These are phyloP conservation scores for Clarias laeviceps DNA, from an alignment of 2,797 vertebrate species.

Conservation along the genomic window DNA sequence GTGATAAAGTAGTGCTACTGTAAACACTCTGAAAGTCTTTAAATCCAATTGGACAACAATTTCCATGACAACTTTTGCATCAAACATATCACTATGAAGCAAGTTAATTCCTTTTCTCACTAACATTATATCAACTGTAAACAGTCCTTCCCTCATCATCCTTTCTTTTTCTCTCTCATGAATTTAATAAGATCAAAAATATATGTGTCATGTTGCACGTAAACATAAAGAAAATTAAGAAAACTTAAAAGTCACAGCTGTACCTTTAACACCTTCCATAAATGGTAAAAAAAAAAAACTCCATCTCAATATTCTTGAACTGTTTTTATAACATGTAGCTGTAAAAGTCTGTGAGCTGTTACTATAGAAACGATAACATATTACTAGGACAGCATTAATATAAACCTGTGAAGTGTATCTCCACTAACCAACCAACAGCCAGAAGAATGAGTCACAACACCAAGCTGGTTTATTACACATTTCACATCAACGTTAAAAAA, in stretches of 20 bases:
- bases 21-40: neutral
- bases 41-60: neutral
- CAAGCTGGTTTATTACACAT: neutral
- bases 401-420: neutral
- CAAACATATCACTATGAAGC: neutral
- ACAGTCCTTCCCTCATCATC: neutral
- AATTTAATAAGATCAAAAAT: neutral
- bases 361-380: neutral
- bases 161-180: neutral
- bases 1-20: neutral
- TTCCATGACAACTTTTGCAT: neutral
- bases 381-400: neutral
- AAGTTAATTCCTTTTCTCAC: neutral
- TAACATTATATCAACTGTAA: neutral
- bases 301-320: no score
- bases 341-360: neutral
- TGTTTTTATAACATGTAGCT: neutral
- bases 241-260: neutral
- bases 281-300: neutral
- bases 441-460: neutral
- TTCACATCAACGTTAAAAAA: slow-evolving; percentile 2
- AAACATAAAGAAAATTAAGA: no score
- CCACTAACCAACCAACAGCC: neutral
- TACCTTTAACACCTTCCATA: neutral
- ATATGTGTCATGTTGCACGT: no score